Percentiles rank a stretch among this genome's conserved stretches.
phyloP scores from a whole-genome alignment of 2,888 invertebrate species.

The Drosophila ustulata region DNA sequence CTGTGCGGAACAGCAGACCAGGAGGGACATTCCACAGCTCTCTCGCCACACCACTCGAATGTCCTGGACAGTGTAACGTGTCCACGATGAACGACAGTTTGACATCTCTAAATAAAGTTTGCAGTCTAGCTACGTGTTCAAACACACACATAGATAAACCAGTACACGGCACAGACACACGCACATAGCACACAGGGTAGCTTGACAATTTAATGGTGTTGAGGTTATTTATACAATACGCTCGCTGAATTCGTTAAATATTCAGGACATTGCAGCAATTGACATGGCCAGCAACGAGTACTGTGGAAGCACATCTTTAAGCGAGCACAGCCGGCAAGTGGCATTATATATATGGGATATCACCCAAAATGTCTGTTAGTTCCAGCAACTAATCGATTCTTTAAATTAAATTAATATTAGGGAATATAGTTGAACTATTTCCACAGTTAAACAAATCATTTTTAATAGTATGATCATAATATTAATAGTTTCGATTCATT shows the following conservation, averaged over 20 bases:
- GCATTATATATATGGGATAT: constrained; percentile 5
- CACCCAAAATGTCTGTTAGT: neutral
- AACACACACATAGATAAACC: constrained; percentile 31
- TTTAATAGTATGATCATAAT: too few species aligned
- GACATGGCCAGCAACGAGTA: constrained; percentile 41
- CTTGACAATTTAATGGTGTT: constrained; percentile 77
- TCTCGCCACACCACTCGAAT: neutral
- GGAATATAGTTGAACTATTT: neutral
- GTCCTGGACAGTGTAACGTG: constrained; percentile 47
- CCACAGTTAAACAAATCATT: too few species aligned
- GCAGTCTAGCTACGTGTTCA: constrained; percentile 66
- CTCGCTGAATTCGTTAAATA: constrained; percentile 62
- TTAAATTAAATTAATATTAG: neutral
- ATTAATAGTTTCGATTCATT: too few species aligned
- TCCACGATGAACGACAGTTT: constrained; percentile 72
- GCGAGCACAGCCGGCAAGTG: constrained; percentile 5
- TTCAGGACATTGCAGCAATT: constrained; percentile 56
- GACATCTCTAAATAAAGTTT: constrained; percentile 79
- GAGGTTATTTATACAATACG: constrained; percentile 77
- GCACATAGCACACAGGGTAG: constrained; percentile 8
- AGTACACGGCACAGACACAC: constrained; percentile 20
- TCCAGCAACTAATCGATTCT: neutral
- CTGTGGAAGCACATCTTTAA: constrained; percentile 28
- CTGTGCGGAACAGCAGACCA: neutral
- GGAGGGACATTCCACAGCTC: neutral